Base-by-base conservation (phyloP, 2,888 invertebrate species). In the Acleris emargana region DNA sequence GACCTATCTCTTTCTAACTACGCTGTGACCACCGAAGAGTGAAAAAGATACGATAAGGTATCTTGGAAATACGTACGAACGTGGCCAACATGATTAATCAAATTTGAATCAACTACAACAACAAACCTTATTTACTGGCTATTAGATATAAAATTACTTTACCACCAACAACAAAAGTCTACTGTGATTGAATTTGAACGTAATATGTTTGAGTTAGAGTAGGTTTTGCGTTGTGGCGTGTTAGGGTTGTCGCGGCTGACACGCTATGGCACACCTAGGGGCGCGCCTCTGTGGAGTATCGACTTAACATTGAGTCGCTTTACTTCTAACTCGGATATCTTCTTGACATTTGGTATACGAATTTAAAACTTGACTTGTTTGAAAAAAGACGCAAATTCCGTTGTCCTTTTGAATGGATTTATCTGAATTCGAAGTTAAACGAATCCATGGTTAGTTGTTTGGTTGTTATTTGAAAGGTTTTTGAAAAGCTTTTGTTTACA, bases 301-400 rank as follows among this genome's bases (percentile, higher is more conserved):
- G 53, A 54, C 53, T 42, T 18, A 54, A 54, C 18, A 54, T 20
- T 9, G n/a, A n/a, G n/a, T n/a, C n/a, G n/a, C n/a, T n/a, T n/a
- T n/a, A n/a, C n/a, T n/a, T n/a, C n/a, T n/a, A n/a, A n/a, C n/a
- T n/a, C n/a, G n/a, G n/a, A n/a, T n/a, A n/a, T n/a, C n/a, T n/a
- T n/a, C n/a, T n/a, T n/a, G n/a, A n/a, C n/a, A n/a, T n/a, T n/a
- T n/a, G n/a, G n/a, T n/a, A n/a, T n/a, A n/a, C n/a, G n/a, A n/a
- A n/a, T n/a, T n/a, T n/a, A n/a, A n/a, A n/a, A n/a, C n/a, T n/a
- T n/a, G n/a, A n/a, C n/a, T n/a, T n/a, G n/a, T n/a, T n/a, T n/a
- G n/a, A n/a, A n/a, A n/a, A n/a, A n/a, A n/a, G n/a, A n/a, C n/a
- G n/a, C n/a, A n/a, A n/a, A n/a, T n/a, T n/a, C n/a, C n/a, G n/a